Conservation (phyloP, 2,888 invertebrate genomes). For the Tuta absoluta region DNA sequence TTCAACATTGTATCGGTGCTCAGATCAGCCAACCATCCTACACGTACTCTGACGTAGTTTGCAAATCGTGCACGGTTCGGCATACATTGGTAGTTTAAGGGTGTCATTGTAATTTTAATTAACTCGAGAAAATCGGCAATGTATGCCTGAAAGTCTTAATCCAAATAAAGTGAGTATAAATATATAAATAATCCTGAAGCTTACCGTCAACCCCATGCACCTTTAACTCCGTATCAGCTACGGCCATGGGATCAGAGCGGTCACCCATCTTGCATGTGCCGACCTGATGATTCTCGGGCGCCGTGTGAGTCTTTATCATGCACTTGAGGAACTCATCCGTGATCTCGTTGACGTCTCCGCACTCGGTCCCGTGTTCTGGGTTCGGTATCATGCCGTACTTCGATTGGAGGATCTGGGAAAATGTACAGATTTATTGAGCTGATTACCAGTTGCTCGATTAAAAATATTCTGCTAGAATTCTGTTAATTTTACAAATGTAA, state of each 20-base stretch:
- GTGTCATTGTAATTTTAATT: no score
- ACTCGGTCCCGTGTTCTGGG: slow-evolving; percentile 72
- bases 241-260: slow-evolving; percentile 84
- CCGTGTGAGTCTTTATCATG: slow-evolving; percentile 85
- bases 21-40: no score
- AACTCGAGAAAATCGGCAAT: no score
- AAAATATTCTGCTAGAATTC: no score
- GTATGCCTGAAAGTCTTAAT: no score
- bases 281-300: slow-evolving; percentile 91
- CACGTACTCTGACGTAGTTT: no score
- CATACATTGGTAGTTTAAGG: no score
- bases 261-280: slow-evolving; percentile 93
- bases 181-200: slow-evolving; percentile 34
- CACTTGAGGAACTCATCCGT: slow-evolving; percentile 89
- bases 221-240: slow-evolving; percentile 85
- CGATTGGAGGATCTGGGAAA: slow-evolving; percentile 68
- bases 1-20: no score
- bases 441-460: no score
- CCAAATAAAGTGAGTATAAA: background rate
- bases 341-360: slow-evolving; percentile 71
- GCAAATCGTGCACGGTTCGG: no score
- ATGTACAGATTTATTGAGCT: no score
- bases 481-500: no score
- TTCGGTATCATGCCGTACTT: slow-evolving; percentile 81
- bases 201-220: slow-evolving; percentile 83